These are phyloP conservation scores for Napeogenes inachia DNA, from an alignment of 2,888 invertebrate genomes.

Conservation along the genomic window DNA sequence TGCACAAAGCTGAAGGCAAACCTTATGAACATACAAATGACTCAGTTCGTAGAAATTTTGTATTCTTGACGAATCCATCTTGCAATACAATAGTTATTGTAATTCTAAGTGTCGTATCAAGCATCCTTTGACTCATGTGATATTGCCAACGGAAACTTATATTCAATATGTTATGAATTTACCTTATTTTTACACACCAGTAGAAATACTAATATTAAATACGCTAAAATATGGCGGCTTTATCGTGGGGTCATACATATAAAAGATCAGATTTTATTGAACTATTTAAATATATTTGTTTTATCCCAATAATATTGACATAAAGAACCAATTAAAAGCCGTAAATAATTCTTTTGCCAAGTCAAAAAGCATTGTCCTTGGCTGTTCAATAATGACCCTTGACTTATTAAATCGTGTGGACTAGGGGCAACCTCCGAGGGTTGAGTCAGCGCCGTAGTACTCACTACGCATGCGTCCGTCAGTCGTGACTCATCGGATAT, in stretches of 20 bases:
- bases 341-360: conserved; percentile 2
- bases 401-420: conserved; percentile 24
- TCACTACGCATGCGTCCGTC: conserved; percentile 47
- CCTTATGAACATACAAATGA: conserved; percentile 35
- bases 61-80: conserved; percentile 34
- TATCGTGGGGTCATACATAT: no score
- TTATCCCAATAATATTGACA: background rate
- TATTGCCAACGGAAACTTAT: conserved; percentile 29
- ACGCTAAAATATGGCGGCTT: no score
- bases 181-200: background rate
- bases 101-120: conserved; percentile 43
- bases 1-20: conserved; percentile 25
- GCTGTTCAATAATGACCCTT: conserved; percentile 29
- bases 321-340: background rate
- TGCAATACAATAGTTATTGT: conserved; percentile 42
- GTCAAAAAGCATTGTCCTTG: conserved; percentile 27
- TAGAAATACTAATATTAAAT: no score
- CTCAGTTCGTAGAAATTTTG: conserved; percentile 37
- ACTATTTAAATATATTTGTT: background rate
- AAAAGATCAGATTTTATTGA: no score
- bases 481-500: conserved; percentile 19
- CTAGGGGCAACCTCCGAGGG: conserved; percentile 36
- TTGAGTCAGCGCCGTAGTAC: conserved; percentile 48
- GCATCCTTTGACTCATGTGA: conserved; percentile 46
- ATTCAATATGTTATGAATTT: conserved; percentile 11